Percentiles rank a stretch among this genome's conserved stretches.
Conservation (phyloP, 2,888 invertebrate genomes). For the Mantis religiosa region DNA sequence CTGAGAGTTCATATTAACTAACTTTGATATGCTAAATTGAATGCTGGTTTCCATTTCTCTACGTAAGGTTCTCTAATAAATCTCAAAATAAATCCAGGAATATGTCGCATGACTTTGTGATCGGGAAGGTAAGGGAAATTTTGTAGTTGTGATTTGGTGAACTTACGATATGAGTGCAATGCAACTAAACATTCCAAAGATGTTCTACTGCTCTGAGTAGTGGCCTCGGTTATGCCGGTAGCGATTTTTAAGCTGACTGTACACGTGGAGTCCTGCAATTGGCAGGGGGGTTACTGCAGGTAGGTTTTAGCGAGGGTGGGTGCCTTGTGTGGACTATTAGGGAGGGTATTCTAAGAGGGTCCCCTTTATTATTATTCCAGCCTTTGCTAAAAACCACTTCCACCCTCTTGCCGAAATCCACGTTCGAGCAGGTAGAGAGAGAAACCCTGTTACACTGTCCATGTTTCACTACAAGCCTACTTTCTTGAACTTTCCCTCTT, state of each 20-base stretch:
- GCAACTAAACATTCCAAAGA: too few species aligned
- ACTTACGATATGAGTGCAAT: too few species aligned
- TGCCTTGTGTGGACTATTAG: conserved; percentile 1
- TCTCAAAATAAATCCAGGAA: too few species aligned
- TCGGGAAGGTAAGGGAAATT: too few species aligned
- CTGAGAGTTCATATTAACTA: too few species aligned
- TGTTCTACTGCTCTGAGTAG: too few species aligned
- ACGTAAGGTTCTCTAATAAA: too few species aligned
- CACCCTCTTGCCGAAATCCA: background rate
- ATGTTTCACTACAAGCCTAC: background rate
- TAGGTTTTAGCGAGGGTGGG: background rate
- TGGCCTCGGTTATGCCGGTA: background rate
- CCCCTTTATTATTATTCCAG: background rate
- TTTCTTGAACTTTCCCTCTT: background rate
- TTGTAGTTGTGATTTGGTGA: too few species aligned
- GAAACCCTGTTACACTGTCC: background rate
- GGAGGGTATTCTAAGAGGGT: background rate
- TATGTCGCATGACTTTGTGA: too few species aligned
- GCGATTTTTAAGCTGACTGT: background rate
- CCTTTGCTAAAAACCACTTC: background rate
- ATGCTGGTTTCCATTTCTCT: too few species aligned
- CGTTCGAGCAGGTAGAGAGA: background rate
- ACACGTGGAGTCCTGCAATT: background rate
- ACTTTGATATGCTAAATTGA: too few species aligned
- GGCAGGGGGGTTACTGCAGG: background rate